These are phyloP conservation scores for Muscina levida DNA, from an alignment of 2,888 invertebrate genomes.

Conservation along the genomic window DNA sequence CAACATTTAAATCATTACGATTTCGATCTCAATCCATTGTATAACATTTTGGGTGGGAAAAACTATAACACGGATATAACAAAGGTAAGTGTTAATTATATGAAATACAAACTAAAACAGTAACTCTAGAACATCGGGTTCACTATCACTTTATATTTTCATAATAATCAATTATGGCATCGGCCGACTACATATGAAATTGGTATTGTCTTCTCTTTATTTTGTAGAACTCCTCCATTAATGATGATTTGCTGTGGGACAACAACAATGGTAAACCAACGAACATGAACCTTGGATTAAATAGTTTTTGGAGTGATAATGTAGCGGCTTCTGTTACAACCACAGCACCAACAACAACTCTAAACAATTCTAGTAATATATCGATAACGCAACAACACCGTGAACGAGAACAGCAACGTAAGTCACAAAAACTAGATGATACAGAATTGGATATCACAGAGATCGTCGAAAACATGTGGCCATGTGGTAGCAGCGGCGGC, in stretches of 20 bases:
- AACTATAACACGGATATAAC: constrained; percentile 55
- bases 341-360: constrained; percentile 45
- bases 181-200: no score
- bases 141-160: no score
- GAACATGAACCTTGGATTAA: constrained; percentile 65
- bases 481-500: no score
- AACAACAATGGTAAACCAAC: constrained; percentile 63
- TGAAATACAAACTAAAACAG: neutral
- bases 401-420: constrained; percentile 53
- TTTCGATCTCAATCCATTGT: constrained; percentile 65
- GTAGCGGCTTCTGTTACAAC: constrained; percentile 34
- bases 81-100: constrained; percentile 63
- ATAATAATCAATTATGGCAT: no score
- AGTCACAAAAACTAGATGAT: constrained; percentile 69
- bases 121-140: no score
- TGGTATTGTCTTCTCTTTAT: constrained; percentile 30
- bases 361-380: constrained; percentile 34
- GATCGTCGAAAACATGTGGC: constrained; percentile 81
- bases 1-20: constrained; percentile 63
- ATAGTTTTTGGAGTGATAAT: constrained; percentile 71
- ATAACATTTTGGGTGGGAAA: constrained; percentile 65
- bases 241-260: constrained; percentile 71
- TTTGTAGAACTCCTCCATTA: constrained; percentile 67
- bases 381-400: constrained; percentile 39
- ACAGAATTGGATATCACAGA: constrained; percentile 84